phyloP scores from a whole-genome alignment of 1,140 invertebrate species.

The Scaptomyza graminum region DNA sequence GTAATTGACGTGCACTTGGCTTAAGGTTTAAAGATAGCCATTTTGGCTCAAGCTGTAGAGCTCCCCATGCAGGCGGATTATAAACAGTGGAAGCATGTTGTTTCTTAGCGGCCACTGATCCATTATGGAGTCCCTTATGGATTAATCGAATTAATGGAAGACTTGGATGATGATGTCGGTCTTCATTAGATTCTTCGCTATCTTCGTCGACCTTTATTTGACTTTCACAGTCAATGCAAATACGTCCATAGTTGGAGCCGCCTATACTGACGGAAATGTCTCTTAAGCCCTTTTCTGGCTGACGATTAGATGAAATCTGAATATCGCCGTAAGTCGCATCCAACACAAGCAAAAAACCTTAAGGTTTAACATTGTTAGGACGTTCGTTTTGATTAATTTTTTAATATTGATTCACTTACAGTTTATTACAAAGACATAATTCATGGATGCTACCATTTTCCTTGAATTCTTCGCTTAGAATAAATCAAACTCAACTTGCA shows the following conservation, averaged over 20 bases:
- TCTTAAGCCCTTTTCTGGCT: too few species aligned
- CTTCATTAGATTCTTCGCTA: too few species aligned
- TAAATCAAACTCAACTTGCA: background rate
- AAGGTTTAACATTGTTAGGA: background rate
- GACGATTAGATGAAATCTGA: too few species aligned
- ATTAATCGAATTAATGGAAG: too few species aligned
- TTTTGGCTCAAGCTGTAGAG: too few species aligned
- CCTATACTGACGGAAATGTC: background rate
- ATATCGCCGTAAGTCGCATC: background rate
- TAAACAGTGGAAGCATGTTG: too few species aligned
- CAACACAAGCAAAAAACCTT: background rate
- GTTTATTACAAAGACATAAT: background rate
- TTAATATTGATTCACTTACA: conserved; percentile 3
- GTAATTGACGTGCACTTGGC: too few species aligned
- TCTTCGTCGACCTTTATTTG: background rate
- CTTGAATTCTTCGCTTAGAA: background rate
- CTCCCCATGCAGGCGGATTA: too few species aligned
- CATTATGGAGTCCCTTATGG: too few species aligned
- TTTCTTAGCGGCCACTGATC: too few species aligned
- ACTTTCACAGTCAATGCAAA: conserved; percentile 15
- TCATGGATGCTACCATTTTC: conserved; percentile 1
- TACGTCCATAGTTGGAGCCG: background rate
- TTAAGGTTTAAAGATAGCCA: too few species aligned
- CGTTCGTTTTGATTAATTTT: background rate
- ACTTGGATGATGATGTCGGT: too few species aligned